Conservation (phyloP, 2,113 vertebrate species). For the Origma solitaria region DNA sequence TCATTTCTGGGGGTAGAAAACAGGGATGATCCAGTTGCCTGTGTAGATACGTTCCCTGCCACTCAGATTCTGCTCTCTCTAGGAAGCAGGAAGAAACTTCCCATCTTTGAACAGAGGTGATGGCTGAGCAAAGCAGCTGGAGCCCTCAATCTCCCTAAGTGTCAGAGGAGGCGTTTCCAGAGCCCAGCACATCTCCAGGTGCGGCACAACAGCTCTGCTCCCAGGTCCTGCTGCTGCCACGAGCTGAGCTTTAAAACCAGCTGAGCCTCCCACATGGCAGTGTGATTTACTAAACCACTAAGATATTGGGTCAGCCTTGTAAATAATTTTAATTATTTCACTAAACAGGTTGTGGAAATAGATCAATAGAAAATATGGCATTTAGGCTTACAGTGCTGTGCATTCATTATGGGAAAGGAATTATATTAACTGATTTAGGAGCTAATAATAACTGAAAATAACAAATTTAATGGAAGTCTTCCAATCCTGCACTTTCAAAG, state of each 20-base stretch:
- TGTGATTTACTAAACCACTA: conserved; percentile 53
- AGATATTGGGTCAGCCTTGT: conserved; percentile 53
- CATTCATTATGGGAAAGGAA: conserved; percentile 49
- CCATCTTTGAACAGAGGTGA: background rate
- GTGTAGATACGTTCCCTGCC: background rate
- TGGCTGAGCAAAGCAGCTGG: background rate
- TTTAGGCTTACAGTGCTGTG: conserved; percentile 35
- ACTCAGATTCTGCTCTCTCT: background rate
- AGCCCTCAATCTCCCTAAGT: background rate
- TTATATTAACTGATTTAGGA: conserved; percentile 61
- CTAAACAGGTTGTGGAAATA: conserved; percentile 60
- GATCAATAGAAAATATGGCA: conserved; percentile 59
- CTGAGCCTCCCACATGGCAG: background rate
- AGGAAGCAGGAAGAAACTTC: background rate
- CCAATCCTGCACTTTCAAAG: conserved; percentile 26
- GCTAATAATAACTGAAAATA: conserved; percentile 54
- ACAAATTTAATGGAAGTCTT: conserved; percentile 56
- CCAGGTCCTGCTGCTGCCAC: background rate
- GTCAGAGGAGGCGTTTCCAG: rapidly evolving
- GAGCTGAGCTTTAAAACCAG: background rate
- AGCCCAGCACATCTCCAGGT: background rate
- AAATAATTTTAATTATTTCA: conserved; percentile 64
- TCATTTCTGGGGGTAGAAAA: background rate
- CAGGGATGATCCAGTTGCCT: background rate
- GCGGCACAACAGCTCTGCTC: background rate